Conservation (phyloP, 2,888 invertebrate genomes). For the Malthinus seriepunctatus region DNA sequence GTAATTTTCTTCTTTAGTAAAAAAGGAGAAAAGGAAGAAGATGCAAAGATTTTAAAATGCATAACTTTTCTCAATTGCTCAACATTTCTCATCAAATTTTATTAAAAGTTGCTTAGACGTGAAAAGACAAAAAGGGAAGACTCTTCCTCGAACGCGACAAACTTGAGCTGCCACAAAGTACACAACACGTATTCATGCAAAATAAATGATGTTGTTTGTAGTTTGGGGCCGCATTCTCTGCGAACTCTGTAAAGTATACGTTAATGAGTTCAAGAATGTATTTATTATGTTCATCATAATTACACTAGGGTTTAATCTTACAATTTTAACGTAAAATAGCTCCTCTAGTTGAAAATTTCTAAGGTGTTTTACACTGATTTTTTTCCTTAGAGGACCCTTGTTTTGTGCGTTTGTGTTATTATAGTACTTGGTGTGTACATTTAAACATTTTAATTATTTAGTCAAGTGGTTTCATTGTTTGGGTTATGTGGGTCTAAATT, state of each 20-base stretch:
- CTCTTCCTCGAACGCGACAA: constrained; percentile 29
- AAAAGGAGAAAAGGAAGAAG: too few relatives aligned
- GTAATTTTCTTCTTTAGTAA: too few relatives aligned
- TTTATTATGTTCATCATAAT: constrained; percentile 37
- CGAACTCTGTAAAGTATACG: constrained; percentile 37
- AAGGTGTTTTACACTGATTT: constrained; percentile 9
- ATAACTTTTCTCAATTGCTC: constrained; percentile 7
- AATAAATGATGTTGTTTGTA: constrained; percentile 39
- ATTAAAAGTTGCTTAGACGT: constrained; percentile 32
- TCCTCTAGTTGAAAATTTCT: constrained; percentile 10
- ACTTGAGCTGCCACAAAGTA: constrained; percentile 31
- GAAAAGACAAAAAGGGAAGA: constrained; percentile 33
- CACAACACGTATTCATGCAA: constrained; percentile 41
- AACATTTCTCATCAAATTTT: constrained; percentile 39
- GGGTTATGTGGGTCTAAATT: too few relatives aligned
- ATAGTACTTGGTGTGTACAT: background rate
- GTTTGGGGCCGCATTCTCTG: constrained; percentile 27
- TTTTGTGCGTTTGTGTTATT: constrained; percentile 7
- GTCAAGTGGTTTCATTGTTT: too few relatives aligned
- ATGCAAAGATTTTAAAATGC: constrained; percentile 3
- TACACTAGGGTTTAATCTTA: constrained; percentile 25
- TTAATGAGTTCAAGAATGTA: constrained; percentile 39
- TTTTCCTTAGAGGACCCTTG: constrained; percentile 4
- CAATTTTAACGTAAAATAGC: constrained; percentile 12
- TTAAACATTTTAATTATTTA: constrained; percentile 6